phyloP scores from a whole-genome alignment of 1,140 invertebrate genomes.

The Antheraea pernyi region DNA sequence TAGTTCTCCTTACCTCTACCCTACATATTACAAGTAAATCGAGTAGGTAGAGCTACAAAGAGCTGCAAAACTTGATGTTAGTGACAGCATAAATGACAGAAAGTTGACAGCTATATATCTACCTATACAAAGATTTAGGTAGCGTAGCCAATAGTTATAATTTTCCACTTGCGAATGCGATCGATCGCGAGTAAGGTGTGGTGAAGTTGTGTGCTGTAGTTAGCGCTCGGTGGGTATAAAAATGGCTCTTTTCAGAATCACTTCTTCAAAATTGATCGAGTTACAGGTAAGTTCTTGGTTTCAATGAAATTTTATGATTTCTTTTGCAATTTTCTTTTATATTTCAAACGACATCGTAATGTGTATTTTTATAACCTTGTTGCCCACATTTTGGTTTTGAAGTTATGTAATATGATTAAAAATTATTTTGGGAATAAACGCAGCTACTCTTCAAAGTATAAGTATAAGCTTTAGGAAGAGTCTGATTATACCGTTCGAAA shows the following conservation, averaged over 20 bases:
- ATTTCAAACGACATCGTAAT: constrained; percentile 7
- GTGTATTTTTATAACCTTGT: constrained; percentile 51
- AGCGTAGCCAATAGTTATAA: not conserved
- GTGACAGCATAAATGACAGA: too few species aligned
- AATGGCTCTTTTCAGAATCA: constrained; percentile 72
- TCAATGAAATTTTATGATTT: constrained; percentile 15
- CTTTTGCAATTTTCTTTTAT: constrained; percentile 6
- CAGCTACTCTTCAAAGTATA: not conserved
- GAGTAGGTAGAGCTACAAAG: too few species aligned
- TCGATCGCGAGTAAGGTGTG: constrained; percentile 46
- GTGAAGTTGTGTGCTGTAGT: constrained; percentile 50
- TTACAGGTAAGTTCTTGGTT: constrained; percentile 55
- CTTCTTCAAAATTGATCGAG: constrained; percentile 58
- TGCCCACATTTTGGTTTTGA: constrained; percentile 50
- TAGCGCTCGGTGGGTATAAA: constrained; percentile 61
- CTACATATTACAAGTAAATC: too few species aligned
- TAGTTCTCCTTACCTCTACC: too few species aligned
- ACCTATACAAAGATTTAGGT: too few species aligned
- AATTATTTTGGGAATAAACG: constrained; percentile 36
- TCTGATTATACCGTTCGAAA: not conserved
- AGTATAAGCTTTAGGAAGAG: not conserved
- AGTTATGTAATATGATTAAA: constrained; percentile 62
- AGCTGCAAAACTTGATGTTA: too few species aligned
- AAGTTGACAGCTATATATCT: too few species aligned
- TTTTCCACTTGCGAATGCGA: constrained; percentile 46